phyloP scores from a whole-genome alignment of 2,113 vertebrate species.

The Caloenas nicobarica region DNA sequence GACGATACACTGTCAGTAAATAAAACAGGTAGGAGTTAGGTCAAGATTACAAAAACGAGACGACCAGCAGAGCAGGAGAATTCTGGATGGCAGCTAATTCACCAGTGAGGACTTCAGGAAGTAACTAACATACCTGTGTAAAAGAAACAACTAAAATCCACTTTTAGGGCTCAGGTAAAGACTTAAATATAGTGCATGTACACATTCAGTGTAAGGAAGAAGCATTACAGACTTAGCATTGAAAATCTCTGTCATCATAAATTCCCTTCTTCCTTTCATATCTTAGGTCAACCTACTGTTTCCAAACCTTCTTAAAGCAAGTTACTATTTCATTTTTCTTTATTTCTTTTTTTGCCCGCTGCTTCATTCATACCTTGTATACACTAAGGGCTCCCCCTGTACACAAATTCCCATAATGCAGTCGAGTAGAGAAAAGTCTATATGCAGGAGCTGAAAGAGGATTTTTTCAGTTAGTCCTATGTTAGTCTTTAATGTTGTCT shows the following conservation, averaged over 20 bases:
- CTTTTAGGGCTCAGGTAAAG: neutral
- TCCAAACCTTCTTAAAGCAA: neutral
- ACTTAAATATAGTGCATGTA: neutral
- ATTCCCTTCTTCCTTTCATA: neutral
- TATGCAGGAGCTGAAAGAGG: neutral
- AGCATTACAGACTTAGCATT: neutral
- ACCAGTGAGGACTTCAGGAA: neutral
- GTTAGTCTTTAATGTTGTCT: neutral
- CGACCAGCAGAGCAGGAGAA: neutral
- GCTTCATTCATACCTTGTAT: neutral
- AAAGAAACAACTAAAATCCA: neutral
- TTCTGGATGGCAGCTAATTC: neutral
- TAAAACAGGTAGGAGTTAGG: neutral
- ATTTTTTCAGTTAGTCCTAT: neutral
- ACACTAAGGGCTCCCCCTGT: neutral
- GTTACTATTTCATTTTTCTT: neutral
- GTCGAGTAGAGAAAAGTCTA: neutral
- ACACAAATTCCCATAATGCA: neutral
- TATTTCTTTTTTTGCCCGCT: neutral
- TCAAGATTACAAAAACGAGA: neutral
- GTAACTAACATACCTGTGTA: neutral
- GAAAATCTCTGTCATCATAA: neutral
- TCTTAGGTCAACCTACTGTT: neutral
- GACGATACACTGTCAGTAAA: accelerated
- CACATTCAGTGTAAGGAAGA: neutral